A percentile compares a stretch with the other conserved stretches of the same genome.
Conservation (phyloP, 2,113 vertebrate genomes). For the Anser brachyrhynchus region DNA sequence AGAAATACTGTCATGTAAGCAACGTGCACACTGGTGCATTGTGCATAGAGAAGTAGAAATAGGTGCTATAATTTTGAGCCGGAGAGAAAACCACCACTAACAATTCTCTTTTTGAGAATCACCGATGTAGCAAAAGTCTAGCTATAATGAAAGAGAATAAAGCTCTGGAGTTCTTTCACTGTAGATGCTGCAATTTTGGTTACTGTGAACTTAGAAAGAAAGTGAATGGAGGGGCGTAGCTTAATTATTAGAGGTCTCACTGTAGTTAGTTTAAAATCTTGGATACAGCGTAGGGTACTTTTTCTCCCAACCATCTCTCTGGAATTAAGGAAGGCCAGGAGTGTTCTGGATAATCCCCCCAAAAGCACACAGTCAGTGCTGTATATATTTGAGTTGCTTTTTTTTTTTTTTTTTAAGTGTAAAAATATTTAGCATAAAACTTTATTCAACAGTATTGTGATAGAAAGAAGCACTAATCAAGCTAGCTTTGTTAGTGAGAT, state of each 20-base stretch:
- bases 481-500: not conserved
- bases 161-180: not conserved
- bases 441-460: not conserved
- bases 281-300: not conserved
- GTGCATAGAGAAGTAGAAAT: not conserved
- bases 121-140: not conserved
- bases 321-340: not conserved
- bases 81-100: not conserved
- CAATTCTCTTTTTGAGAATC: not conserved
- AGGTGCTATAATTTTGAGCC: not conserved
- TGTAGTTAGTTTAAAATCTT: conserved; percentile 33
- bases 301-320: not conserved
- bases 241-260: conserved; percentile 33
- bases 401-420: not conserved
- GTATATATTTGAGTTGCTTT: not conserved
- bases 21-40: not conserved
- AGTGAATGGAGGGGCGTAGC: conserved; percentile 16
- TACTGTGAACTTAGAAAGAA: not conserved
- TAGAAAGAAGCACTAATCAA: not conserved
- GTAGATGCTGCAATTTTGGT: conserved; percentile 54
- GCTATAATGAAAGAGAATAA: conserved; percentile 43
- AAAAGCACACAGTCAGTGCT: not conserved
- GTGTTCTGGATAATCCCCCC: not conserved
- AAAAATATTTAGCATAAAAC: not conserved
- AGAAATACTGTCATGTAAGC: not conserved